Evolutionary conservation across 2,797 vertebrate genomes (phyloP).

Genomic region (Otolemur crassicaudatus): DNA sequence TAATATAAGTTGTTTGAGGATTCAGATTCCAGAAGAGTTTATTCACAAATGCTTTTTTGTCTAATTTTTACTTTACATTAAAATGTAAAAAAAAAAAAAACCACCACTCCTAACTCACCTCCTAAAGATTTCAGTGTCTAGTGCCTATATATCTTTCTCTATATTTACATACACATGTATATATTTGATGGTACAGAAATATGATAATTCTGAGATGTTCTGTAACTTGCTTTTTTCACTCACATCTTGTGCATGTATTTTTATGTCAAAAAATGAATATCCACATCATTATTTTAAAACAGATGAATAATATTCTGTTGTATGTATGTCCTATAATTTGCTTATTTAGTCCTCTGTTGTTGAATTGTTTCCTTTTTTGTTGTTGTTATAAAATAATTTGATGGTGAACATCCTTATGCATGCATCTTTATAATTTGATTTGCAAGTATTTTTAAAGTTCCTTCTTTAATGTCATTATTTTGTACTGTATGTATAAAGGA

Average conservation of each 20-base stretch:
- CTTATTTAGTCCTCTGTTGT: not conserved
- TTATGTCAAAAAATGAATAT: not conserved
- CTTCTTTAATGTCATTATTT: not conserved
- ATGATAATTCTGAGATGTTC: not conserved
- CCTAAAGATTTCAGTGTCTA: conserved; percentile 14
- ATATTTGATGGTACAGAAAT: conserved; percentile 34
- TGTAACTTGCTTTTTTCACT: conserved; percentile 22
- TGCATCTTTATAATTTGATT: not conserved
- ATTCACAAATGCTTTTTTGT: not conserved
- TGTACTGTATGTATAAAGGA: not conserved
- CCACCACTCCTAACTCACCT: not conserved
- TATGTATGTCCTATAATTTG: conserved; percentile 32
- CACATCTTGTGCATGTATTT: not conserved
- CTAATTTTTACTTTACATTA: not conserved
- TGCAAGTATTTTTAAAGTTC: not conserved
- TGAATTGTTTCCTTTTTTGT: conserved; percentile 34
- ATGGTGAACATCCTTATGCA: not conserved
- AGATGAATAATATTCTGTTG: not conserved
- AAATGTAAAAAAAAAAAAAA: not conserved
- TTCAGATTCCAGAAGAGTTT: conserved; percentile 25
- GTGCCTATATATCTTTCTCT: not conserved
- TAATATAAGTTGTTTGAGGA: conserved; percentile 47
- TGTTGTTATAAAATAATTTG: conserved; percentile 40
- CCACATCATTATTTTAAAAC: conserved; percentile 12
- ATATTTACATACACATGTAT: not conserved